These are phyloP conservation scores for Blomia tropicalis DNA, from an alignment of 2,888 invertebrate genomes.

Conservation along the genomic window DNA sequence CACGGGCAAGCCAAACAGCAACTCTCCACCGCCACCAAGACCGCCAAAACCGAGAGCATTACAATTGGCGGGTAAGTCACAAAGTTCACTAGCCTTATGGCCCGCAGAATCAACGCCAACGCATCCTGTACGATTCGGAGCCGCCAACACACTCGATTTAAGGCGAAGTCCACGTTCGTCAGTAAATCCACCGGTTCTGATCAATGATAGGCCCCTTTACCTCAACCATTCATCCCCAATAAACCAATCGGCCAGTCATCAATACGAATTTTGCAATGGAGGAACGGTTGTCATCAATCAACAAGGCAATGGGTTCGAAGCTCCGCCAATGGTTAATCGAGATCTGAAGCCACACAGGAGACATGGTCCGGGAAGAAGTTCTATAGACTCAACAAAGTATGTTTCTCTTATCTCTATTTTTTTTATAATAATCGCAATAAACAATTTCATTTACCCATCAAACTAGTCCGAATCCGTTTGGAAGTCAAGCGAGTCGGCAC, in stretches of 20 bases:
- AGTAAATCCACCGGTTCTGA: neutral
- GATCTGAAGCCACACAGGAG: conserved; percentile 54
- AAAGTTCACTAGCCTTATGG: conserved; percentile 20
- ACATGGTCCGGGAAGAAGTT: conserved; percentile 34
- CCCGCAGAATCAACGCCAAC: neutral
- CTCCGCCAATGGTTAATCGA: conserved; percentile 63
- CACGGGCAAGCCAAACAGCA: conserved; percentile 45
- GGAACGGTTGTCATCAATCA: neutral
- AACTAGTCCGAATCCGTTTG: no score
- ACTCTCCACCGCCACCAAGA: conserved; percentile 45
- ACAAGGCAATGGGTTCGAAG: neutral
- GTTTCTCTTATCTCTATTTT: neutral
- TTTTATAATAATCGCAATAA: neutral
- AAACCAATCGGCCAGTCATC: neutral
- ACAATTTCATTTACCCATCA: no score
- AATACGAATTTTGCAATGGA: conserved; percentile 5
- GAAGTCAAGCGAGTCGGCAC: neutral
- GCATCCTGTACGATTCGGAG: neutral
- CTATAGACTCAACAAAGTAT: neutral
- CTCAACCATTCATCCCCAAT: neutral
- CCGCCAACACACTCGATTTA: neutral
- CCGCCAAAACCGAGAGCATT: conserved; percentile 50
- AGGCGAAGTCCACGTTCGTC: neutral
- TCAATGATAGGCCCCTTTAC: conserved; percentile 1
- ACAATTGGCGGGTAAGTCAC: conserved; percentile 22